A percentile compares a stretch with the other conserved stretches of the same genome.
Evolutionary conservation across 2,888 invertebrate genomes (phyloP).

Genomic region (Orthosia incerta): DNA sequence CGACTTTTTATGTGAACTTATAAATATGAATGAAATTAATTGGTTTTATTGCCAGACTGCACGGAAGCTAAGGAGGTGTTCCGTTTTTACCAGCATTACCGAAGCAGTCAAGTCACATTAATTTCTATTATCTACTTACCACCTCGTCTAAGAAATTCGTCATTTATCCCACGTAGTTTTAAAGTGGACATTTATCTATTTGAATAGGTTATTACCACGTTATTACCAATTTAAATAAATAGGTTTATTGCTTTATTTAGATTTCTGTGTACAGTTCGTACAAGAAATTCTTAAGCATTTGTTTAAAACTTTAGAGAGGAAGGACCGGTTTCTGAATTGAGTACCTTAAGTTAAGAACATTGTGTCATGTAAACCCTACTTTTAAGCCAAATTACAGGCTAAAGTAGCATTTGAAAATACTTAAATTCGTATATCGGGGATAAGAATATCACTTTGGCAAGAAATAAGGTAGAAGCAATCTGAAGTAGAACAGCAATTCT

Average conservation of each 20-base stretch:
- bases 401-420: too few relatives aligned
- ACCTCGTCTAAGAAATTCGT: constrained; percentile 6
- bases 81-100: constrained; percentile 35
- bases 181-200: constrained; percentile 34
- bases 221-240: constrained; percentile 40
- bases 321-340: too few relatives aligned
- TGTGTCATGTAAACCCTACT: too few relatives aligned
- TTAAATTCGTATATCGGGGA: too few relatives aligned
- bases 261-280: not conserved
- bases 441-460: not conserved
- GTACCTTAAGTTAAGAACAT: too few relatives aligned
- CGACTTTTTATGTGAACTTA: constrained; percentile 44
- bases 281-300: not conserved
- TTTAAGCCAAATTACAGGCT: too few relatives aligned
- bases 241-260: constrained; percentile 34
- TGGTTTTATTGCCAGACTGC: constrained; percentile 40
- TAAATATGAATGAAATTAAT: constrained; percentile 58
- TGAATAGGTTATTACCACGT: constrained; percentile 35
- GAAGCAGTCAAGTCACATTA: constrained; percentile 27
- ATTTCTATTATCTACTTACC: constrained; percentile 37
- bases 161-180: constrained; percentile 41
- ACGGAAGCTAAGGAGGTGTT: constrained; percentile 15
- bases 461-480: not conserved
- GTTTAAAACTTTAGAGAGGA: not conserved
- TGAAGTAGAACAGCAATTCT: not conserved